Percentiles rank a stretch among this genome's conserved stretches.
phyloP scores from a whole-genome alignment of 1,140 invertebrate species.

The Trachymyrmex septentrionalis region DNA sequence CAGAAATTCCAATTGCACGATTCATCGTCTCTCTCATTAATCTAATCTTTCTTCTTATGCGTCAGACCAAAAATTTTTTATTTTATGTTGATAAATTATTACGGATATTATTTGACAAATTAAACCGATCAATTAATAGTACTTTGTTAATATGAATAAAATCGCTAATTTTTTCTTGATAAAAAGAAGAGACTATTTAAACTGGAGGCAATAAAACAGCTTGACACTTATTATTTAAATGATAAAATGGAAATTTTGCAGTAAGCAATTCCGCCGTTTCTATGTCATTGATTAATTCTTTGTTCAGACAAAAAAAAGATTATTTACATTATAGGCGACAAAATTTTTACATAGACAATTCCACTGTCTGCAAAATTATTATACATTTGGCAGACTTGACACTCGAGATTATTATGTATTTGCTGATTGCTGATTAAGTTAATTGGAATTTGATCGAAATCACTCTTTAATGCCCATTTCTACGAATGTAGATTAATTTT shows the following conservation, averaged over 20 bases:
- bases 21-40: constrained; percentile 2
- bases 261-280: neutral
- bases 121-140: neutral
- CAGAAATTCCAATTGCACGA: neutral
- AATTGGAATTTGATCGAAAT: neutral
- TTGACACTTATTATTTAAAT: too few species aligned
- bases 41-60: neutral
- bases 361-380: neutral
- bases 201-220: neutral
- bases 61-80: neutral
- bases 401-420: too few species aligned
- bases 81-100: neutral
- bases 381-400: too few species aligned
- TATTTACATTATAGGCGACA: neutral
- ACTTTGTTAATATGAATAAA: neutral
- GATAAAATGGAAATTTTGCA: neutral
- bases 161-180: neutral
- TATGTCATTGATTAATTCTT: neutral
- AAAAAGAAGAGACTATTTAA: neutral
- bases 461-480: neutral
- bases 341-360: neutral
- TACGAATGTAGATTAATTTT: too few species aligned
- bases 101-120: neutral
- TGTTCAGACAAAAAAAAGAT: neutral
- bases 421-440: neutral